Evolutionary conservation across 2,113 vertebrate genomes (phyloP).

Genomic region (Chascanopsetta lugubris): DNA sequence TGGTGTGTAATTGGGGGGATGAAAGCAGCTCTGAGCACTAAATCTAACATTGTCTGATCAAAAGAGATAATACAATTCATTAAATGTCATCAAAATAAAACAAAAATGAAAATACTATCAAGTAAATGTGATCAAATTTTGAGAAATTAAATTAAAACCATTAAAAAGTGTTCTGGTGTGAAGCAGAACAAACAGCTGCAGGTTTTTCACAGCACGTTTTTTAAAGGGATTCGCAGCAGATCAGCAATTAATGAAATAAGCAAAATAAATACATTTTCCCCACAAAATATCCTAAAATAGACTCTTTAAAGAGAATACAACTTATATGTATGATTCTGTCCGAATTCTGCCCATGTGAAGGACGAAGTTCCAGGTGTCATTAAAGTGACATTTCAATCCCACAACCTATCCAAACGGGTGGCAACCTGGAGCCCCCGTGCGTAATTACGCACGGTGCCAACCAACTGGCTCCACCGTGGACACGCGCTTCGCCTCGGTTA

Average conservation of each 20-base stretch:
- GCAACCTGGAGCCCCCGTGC: not conserved
- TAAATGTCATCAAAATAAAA: no score
- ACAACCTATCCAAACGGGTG: not conserved
- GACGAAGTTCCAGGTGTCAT: not conserved
- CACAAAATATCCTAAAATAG: not conserved
- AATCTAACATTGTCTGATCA: not conserved
- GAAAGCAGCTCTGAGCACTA: not conserved
- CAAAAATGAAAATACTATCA: no score
- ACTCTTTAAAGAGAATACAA: not conserved
- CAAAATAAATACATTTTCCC: not conserved
- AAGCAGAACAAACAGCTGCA: not conserved
- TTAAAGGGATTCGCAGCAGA: not conserved
- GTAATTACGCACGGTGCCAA: conserved; percentile 17
- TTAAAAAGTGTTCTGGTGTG: not conserved
- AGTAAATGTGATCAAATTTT: no score
- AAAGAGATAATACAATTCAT: no score
- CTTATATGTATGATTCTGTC: not conserved
- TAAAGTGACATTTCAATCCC: not conserved
- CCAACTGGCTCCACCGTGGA: not conserved
- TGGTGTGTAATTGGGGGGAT: not conserved
- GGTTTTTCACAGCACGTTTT: not conserved
- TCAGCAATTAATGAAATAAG: not conserved
- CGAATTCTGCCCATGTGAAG: not conserved
- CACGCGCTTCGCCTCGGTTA: conserved; percentile 25
- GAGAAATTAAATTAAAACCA: no score